A percentile compares a stretch with the other conserved stretches of the same genome.
These are phyloP conservation scores for Drosophila lacertosa DNA, from an alignment of 1,140 invertebrate genomes.

Conservation along the genomic window DNA sequence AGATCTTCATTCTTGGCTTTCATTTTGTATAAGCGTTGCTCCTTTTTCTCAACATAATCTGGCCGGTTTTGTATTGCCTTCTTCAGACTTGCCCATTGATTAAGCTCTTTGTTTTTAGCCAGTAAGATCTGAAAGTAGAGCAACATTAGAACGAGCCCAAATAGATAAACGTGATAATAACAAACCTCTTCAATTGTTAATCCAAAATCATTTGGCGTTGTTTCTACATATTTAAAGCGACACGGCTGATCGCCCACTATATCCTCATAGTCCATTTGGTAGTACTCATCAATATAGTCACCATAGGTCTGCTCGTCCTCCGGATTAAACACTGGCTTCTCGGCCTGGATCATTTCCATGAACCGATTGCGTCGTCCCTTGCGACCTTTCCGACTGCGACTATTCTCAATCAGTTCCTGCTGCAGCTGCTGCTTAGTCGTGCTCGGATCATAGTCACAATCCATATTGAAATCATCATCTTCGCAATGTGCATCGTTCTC, in stretches of 20 bases:
- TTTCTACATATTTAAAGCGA: slow-evolving; percentile 96
- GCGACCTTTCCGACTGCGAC: slow-evolving; percentile 86
- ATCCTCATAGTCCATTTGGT: slow-evolving; percentile 97
- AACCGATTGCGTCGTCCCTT: slow-evolving; percentile 88
- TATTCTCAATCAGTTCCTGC: slow-evolving; percentile 86
- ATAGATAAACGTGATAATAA: background rate
- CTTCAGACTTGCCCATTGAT: slow-evolving; percentile 97
- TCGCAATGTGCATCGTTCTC: slow-evolving; percentile 87
- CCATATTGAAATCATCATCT: slow-evolving; percentile 94
- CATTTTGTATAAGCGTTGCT: slow-evolving; percentile 90
- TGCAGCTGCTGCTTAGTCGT: slow-evolving; percentile 84
- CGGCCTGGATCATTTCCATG: slow-evolving; percentile 88
- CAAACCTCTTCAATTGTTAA: slow-evolving; percentile 94
- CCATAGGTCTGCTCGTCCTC: slow-evolving; percentile 90
- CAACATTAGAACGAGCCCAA: background rate
- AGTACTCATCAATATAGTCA: slow-evolving; percentile 97
- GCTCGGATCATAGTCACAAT: slow-evolving; percentile 91
- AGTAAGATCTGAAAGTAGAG: slow-evolving; percentile 86
- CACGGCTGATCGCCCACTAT: slow-evolving; percentile 95
- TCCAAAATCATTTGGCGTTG: slow-evolving; percentile 95
- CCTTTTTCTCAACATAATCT: slow-evolving; percentile 91
- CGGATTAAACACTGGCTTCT: slow-evolving; percentile 94
- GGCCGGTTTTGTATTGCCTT: slow-evolving; percentile 93
- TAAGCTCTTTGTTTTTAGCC: slow-evolving; percentile 96
- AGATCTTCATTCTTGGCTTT: slow-evolving; percentile 90